Percentiles rank a stretch among this genome's conserved stretches.
Evolutionary conservation across 2,113 vertebrate genomes (phyloP).

Genomic region (Ctenomys sociabilis): DNA sequence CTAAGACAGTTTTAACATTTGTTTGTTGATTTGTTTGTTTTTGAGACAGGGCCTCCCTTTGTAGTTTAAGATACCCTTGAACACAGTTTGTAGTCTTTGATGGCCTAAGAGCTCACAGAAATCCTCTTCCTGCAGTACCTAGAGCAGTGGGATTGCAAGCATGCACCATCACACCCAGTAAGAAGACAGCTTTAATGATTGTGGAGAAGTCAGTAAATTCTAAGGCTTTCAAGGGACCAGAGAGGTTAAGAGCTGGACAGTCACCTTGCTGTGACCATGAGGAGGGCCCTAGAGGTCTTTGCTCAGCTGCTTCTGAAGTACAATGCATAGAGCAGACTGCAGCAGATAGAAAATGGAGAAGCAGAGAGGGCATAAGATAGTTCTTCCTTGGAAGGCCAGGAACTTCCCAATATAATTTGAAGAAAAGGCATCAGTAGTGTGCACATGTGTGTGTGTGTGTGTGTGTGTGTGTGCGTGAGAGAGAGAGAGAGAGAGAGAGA

Average conservation of each 20-base stretch:
- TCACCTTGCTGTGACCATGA: not conserved
- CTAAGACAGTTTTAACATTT: not conserved
- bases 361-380: not conserved
- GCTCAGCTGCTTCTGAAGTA: not conserved
- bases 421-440: not conserved
- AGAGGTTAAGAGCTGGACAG: not conserved
- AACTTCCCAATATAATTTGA: not conserved
- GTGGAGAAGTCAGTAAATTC: not conserved
- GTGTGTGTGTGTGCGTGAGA: no score
- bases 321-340: not conserved
- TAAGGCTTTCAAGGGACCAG: not conserved
- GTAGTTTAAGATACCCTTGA: not conserved
- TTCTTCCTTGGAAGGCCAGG: not conserved
- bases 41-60: not conserved
- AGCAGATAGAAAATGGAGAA: not conserved
- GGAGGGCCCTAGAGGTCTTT: not conserved
- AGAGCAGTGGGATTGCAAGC: not conserved
- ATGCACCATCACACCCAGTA: accelerated
- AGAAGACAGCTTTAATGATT: not conserved
- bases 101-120: accelerated
- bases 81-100: not conserved
- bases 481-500: not conserved
- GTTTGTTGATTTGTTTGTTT: not conserved
- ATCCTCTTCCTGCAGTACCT: not conserved
- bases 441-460: not conserved